phyloP scores from a whole-genome alignment of 37 sponge, comb jelly and placozoan species.

The Chondrilla cf. caribensis region DNA sequence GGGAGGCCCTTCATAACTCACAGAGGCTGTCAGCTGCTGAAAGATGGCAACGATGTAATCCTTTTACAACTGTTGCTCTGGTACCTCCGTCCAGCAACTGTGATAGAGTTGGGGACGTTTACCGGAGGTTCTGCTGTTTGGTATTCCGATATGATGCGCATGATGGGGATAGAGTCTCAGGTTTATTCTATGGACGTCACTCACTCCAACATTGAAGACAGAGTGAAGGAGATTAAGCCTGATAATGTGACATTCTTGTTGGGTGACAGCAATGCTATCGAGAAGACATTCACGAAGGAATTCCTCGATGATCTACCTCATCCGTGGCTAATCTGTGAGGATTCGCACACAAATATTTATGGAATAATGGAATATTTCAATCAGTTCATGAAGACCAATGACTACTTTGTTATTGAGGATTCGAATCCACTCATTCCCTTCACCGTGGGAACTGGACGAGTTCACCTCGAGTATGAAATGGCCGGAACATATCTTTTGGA shows the following conservation, averaged over 20 bases:
- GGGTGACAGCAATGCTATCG: constrained; percentile 48
- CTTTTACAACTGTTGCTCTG: constrained; percentile 39
- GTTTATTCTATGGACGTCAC: constrained; percentile 61
- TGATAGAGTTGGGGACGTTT: constrained; percentile 69
- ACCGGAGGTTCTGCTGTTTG: constrained; percentile 57
- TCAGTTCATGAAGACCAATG: constrained; percentile 38
- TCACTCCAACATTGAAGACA: constrained; percentile 24
- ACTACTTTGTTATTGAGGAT: constrained; percentile 67
- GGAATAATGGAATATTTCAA: constrained; percentile 46
- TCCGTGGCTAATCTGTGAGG: constrained; percentile 62
- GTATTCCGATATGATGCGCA: constrained; percentile 42
- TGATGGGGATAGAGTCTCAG: constrained; percentile 15
- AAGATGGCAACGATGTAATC: constrained; percentile 25
- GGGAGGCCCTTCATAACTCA: constrained; percentile 39
- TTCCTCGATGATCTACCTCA: constrained; percentile 35
- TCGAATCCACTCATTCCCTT: constrained; percentile 23
- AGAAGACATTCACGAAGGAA: constrained; percentile 32
- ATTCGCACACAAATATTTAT: constrained; percentile 44
- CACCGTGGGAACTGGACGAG: not conserved
- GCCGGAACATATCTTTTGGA: not conserved
- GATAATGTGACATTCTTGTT: constrained; percentile 46
- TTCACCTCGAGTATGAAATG: not conserved
- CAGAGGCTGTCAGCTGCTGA: constrained; percentile 24
- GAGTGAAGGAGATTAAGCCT: constrained; percentile 30
- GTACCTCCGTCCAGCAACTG: constrained; percentile 39